Base-by-base conservation (phyloP, 1,140 invertebrate genomes). In the Drosophila baimaii region DNA sequence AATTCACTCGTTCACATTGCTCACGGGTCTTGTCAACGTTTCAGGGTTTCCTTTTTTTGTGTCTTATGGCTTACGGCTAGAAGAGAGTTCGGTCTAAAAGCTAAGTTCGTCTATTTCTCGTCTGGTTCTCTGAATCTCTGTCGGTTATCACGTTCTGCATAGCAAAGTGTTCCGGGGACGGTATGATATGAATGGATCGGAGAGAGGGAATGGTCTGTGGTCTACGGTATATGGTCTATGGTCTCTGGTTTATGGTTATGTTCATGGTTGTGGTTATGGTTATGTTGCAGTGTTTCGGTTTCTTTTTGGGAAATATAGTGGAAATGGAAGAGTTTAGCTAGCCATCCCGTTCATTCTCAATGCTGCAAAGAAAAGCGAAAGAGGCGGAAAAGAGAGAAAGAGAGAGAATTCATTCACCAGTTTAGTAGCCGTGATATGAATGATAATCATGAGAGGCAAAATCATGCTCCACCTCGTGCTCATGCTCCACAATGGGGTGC, bases 401-500 rank as follows among this genome's bases (percentile, higher is more conserved):
- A 85, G 71, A 85, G 71, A 82, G 79, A 76, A 65, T 69, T 33
- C 83, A 77, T 74, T 84, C 80, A 89, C 80, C 84, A 81, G 64
- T 81, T 89, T 90, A 89, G 84, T 89, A 89, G 83, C 84, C 84
- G 56, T 89, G 71, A 77, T 81, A 78, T 74, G 73, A 90, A 79
- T 89, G 69, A 84, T 79, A 78, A 70, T 84, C 89, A 88, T 90
- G 85, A 90, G 72, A 73, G 73, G 78, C 76, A 83, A 83, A 88
- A 66, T 89, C 79, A 88, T 89, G 84, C 85, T 89, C 70, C 85
- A 90, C 84, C 86, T 90, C 85, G 70, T 90, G 81, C 73, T 86
- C 83, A 66, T 82, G 84, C 56, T 89, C 85, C 80, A 84, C 84
- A 46, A 89, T 89, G 54, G 77, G 83, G 41, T 90, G 79, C 21